Conservation (phyloP, 1,140 invertebrate species). For the Mamestra configurata region DNA sequence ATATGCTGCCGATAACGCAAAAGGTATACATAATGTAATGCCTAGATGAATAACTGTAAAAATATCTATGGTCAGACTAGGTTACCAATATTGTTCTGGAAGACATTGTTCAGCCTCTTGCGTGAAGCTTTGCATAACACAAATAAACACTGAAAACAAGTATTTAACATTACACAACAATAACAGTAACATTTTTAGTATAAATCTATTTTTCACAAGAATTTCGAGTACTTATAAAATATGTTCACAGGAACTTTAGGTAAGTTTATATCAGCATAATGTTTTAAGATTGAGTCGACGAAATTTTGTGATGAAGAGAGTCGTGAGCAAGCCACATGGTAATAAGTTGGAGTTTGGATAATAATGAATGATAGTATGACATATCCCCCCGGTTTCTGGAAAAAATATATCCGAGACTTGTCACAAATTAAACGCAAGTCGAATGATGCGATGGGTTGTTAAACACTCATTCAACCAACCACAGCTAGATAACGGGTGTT, state of each 20-base stretch:
- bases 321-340: background rate
- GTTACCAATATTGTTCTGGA: constrained; percentile 67
- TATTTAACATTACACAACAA: constrained; percentile 55
- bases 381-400: no score
- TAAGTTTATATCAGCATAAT: background rate
- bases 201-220: constrained; percentile 41
- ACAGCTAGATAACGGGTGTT: no score
- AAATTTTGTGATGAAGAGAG: constrained; percentile 1
- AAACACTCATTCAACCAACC: no score
- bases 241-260: constrained; percentile 23
- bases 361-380: background rate
- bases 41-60: background rate
- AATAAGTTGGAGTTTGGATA: background rate
- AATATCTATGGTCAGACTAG: constrained; percentile 5
- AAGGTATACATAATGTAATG: background rate
- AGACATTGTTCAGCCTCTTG: constrained; percentile 75
- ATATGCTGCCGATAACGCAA: no score
- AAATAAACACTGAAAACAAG: constrained; percentile 57
- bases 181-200: constrained; percentile 53
- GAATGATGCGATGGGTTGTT: no score
- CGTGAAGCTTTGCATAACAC: constrained; percentile 62
- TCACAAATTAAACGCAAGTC: no score
- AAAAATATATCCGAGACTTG: no score
- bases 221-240: constrained; percentile 10
- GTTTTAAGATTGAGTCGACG: background rate